Conservation (phyloP, 2,797 vertebrate genomes). For the Danio jaintianensis region DNA sequence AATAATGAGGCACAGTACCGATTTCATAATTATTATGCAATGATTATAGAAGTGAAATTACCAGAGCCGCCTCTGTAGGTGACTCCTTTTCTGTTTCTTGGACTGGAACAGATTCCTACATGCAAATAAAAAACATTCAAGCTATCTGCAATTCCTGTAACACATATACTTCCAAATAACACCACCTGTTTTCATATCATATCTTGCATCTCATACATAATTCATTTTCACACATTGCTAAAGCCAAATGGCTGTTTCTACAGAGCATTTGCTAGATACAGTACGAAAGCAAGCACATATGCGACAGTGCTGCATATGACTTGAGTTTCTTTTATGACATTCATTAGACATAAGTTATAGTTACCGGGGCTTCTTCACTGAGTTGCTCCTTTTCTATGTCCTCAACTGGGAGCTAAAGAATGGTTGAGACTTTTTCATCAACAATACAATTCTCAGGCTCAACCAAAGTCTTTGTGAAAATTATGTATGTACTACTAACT, state of each 20-base stretch:
- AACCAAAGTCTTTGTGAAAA: slow-evolving; percentile 5
- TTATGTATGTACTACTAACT: not conserved
- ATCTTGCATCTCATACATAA: slow-evolving; percentile 17
- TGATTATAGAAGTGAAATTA: slow-evolving; percentile 57
- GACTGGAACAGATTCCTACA: slow-evolving; percentile 56
- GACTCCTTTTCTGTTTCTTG: slow-evolving; percentile 62
- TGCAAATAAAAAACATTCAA: slow-evolving; percentile 32
- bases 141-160: slow-evolving; percentile 12
- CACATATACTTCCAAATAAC: slow-evolving; percentile 7
- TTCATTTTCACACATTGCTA: slow-evolving; percentile 9
- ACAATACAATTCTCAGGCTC: slow-evolving; percentile 16
- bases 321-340: slow-evolving; percentile 41
- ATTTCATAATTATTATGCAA: not conserved
- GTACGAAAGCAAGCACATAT: slow-evolving; percentile 48
- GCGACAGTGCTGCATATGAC: slow-evolving; percentile 28
- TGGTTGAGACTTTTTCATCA: slow-evolving; percentile 44
- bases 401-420: slow-evolving; percentile 57
- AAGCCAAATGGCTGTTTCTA: slow-evolving; percentile 3
- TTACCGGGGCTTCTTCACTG: slow-evolving; percentile 66
- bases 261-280: slow-evolving; percentile 23
- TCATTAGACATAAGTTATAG: slow-evolving; percentile 49
- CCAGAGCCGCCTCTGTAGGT: slow-evolving; percentile 63
- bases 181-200: slow-evolving; percentile 1
- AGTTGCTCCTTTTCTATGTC: slow-evolving; percentile 59
- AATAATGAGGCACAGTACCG: not conserved